Percentiles rank a stretch among this genome's conserved stretches.
Conservation (phyloP, 1,140 invertebrate species). For the Telenomus remus region DNA sequence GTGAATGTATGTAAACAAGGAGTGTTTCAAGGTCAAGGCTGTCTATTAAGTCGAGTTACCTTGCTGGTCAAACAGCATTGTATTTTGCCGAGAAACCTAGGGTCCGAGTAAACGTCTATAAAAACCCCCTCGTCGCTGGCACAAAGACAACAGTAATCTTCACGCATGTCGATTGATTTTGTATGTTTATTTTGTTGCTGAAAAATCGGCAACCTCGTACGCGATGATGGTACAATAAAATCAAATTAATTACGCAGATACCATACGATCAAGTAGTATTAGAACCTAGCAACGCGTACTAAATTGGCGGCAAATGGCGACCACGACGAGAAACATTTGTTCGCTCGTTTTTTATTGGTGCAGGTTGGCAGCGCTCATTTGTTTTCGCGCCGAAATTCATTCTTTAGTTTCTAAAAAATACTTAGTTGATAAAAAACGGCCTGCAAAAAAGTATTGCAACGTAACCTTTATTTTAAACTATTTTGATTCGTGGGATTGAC, state of each 20-base stretch:
- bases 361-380: too few species aligned
- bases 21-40: too few species aligned
- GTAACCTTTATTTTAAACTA: too few species aligned
- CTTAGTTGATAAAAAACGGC: too few species aligned
- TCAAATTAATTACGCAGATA: neutral
- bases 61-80: conserved; percentile 63
- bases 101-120: conserved; percentile 62
- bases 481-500: too few species aligned
- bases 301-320: conserved; percentile 56
- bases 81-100: conserved; percentile 57
- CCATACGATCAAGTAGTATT: neutral
- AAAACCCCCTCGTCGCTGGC: conserved; percentile 71
- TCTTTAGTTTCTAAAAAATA: too few species aligned
- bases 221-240: too few species aligned
- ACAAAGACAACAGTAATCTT: conserved; percentile 67
- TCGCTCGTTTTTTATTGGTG: too few species aligned
- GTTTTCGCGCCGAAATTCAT: too few species aligned
- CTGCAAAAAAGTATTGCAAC: too few species aligned
- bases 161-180: too few species aligned
- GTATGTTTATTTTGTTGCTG: neutral
- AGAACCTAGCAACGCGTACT: conserved; percentile 39
- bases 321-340: neutral
- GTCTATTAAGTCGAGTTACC: conserved; percentile 49
- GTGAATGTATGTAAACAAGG: too few species aligned
- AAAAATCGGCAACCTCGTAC: neutral